phyloP scores from a whole-genome alignment of 2,888 invertebrate species.

The Girardia tigrina region DNA sequence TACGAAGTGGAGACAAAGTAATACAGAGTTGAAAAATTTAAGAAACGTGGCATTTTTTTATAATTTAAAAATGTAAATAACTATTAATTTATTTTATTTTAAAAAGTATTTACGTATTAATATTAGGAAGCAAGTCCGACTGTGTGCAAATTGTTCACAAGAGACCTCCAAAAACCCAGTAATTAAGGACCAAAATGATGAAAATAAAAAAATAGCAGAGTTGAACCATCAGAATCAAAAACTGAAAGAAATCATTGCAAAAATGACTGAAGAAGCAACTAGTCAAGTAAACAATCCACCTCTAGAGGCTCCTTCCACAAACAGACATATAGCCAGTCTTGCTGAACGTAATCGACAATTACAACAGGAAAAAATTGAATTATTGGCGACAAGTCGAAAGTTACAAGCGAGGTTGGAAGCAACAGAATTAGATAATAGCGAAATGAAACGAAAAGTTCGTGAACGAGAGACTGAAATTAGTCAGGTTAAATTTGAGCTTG shows the following conservation, averaged over 20 bases:
- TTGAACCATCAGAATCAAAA: neutral
- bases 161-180: neutral
- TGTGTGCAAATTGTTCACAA: slow-evolving; percentile 1
- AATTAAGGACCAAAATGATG: neutral
- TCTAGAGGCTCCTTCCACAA: neutral
- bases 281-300: neutral
- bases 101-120: too few relatives aligned
- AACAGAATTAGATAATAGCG: neutral
- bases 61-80: too few relatives aligned
- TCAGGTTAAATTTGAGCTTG: slow-evolving; percentile 18
- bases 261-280: neutral
- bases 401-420: slow-evolving; percentile 8
- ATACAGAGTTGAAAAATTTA: too few relatives aligned
- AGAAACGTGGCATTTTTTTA: too few relatives aligned
- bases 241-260: slow-evolving; percentile 7
- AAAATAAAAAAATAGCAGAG: neutral
- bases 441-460: neutral
- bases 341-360: slow-evolving; percentile 1
- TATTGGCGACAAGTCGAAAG: neutral
- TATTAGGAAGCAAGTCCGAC: neutral
- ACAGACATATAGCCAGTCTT: neutral
- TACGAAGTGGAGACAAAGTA: too few relatives aligned
- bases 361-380: slow-evolving; percentile 6
- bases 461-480: slow-evolving; percentile 16
- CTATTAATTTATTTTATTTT: too few relatives aligned